Conservation (phyloP, 2,113 vertebrate species). For the Archocentrus centrarchus region DNA sequence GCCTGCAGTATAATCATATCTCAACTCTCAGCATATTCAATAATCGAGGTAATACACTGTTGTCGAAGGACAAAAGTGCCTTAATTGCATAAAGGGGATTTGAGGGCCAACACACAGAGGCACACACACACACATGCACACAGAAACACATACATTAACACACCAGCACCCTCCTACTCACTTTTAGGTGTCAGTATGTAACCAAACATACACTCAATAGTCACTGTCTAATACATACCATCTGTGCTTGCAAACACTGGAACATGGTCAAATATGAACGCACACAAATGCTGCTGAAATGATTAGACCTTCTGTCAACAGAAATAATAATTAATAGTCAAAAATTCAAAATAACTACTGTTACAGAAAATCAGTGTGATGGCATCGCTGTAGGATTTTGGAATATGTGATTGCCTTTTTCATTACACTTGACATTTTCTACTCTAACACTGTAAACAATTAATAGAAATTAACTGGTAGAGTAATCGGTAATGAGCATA, state of each 20-base stretch:
- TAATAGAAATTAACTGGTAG: background rate
- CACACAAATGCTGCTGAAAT: background rate
- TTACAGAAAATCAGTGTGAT: background rate
- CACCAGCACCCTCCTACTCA: background rate
- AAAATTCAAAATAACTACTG: background rate
- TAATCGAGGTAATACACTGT: conserved; percentile 55
- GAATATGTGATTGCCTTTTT: background rate
- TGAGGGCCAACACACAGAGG: background rate
- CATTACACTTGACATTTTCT: background rate
- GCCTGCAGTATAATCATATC: conserved; percentile 64
- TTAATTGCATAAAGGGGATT: conserved; percentile 65
- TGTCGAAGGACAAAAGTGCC: conserved; percentile 56
- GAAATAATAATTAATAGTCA: background rate
- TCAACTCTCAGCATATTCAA: conserved; percentile 63
- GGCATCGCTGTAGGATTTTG: background rate
- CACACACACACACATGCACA: background rate
- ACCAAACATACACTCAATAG: background rate
- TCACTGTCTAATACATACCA: background rate
- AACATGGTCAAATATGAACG: background rate
- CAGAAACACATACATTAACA: conserved; percentile 5
- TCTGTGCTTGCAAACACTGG: conserved; percentile 6
- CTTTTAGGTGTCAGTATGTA: conserved; percentile 14
- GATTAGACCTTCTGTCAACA: background rate
- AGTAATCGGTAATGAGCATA: background rate
- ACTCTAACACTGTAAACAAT: background rate